A percentile compares a stretch with the other conserved stretches of the same genome.
Conservation (phyloP, 2,888 invertebrate genomes). For the Cheilosia vernalis region DNA sequence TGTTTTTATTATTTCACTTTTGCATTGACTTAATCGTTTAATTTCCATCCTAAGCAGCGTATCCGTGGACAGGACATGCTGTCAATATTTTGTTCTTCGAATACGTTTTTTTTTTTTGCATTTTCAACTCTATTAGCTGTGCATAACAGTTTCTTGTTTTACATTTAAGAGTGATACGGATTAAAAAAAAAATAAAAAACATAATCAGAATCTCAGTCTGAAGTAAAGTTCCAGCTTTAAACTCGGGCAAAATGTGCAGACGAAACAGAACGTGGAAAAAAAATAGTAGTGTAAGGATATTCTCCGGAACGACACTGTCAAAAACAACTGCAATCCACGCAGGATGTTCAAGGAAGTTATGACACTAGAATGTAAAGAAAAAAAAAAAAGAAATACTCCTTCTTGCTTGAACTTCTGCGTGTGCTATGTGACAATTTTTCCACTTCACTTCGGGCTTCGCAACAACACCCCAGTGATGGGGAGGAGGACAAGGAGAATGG, state of each 20-base stretch:
- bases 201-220: background rate
- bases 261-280: background rate
- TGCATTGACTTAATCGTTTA: constrained; percentile 55
- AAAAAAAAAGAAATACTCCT: background rate
- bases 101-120: constrained; percentile 47
- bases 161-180: constrained; percentile 12
- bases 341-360: constrained; percentile 69
- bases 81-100: constrained; percentile 55
- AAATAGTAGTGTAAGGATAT: constrained; percentile 50
- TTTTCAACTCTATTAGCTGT: constrained; percentile 67
- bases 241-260: constrained; percentile 16
- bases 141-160: constrained; percentile 52
- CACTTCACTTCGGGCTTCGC: constrained; percentile 66
- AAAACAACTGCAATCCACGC: constrained; percentile 73
- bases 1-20: constrained; percentile 37
- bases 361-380: constrained; percentile 40
- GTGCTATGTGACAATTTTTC: constrained; percentile 75
- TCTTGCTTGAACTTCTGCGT: constrained; percentile 61
- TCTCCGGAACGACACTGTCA: constrained; percentile 68
- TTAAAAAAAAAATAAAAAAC: background rate
- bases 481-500: background rate
- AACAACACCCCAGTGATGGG: background rate
- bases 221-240: constrained; percentile 34
- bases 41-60: constrained; percentile 41
- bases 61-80: constrained; percentile 64